Percentiles rank a stretch among this genome's conserved stretches.
Conservation (phyloP, 2,797 vertebrate species). For the Chrosomus eos region DNA sequence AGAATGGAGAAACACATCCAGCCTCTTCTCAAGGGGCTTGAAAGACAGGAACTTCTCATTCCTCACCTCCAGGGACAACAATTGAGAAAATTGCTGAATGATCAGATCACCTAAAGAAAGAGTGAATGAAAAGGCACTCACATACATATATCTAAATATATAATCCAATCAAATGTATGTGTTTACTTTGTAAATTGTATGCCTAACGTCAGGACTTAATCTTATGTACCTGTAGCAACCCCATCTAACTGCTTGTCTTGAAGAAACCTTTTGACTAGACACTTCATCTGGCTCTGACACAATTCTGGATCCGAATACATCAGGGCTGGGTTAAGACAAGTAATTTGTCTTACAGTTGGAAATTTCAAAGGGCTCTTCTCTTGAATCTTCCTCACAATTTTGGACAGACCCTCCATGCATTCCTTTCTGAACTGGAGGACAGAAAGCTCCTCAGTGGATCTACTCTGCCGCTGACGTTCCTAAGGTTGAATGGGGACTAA, state of each 20-base stretch:
- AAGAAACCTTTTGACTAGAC: constrained; percentile 18
- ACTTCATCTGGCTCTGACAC: constrained; percentile 2
- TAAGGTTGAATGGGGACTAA: too few species aligned
- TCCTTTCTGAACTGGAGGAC: too few species aligned
- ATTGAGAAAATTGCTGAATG: constrained; percentile 15
- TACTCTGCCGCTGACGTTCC: too few species aligned
- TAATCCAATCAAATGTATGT: background rate
- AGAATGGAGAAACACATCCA: constrained; percentile 13
- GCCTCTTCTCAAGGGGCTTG: constrained; percentile 14
- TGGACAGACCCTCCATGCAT: background rate
- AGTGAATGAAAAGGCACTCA: background rate
- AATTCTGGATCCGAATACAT: background rate
- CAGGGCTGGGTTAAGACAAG: background rate
- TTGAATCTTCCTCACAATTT: background rate
- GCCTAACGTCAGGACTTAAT: constrained; percentile 1
- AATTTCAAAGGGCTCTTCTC: background rate
- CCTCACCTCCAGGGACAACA: constrained; percentile 10
- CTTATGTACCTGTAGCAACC: constrained; percentile 23
- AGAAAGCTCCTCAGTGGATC: too few species aligned
- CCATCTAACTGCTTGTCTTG: constrained; percentile 23
- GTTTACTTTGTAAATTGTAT: background rate
- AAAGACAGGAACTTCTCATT: constrained; percentile 23
- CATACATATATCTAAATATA: background rate
- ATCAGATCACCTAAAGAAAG: constrained; percentile 26
- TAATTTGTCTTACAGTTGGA: too few species aligned